Conservation (phyloP, 2,113 vertebrate species). For the Todiramphus chloris region DNA sequence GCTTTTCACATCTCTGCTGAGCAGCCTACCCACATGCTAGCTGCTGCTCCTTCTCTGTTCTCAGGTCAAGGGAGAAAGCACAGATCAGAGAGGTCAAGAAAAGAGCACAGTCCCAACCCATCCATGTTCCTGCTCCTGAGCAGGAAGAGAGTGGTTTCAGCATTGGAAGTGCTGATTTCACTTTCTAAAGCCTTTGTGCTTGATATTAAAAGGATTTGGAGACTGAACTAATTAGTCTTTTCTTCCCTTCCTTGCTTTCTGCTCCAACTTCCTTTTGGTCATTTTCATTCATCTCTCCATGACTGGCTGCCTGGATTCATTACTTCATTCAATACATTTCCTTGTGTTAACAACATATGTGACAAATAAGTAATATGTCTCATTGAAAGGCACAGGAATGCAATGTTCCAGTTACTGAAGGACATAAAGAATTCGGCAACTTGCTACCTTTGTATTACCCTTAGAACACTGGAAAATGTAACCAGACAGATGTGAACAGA, state of each 20-base stretch:
- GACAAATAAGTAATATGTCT: constrained; percentile 78
- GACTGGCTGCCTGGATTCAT: constrained; percentile 73
- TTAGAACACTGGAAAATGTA: constrained; percentile 45
- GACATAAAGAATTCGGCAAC: constrained; percentile 69
- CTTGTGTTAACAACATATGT: constrained; percentile 75
- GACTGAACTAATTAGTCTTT: constrained; percentile 26
- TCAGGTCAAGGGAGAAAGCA: neutral
- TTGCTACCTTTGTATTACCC: constrained; percentile 46
- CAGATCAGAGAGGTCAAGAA: constrained; percentile 1
- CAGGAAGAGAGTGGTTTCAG: neutral
- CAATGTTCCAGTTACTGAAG: constrained; percentile 72
- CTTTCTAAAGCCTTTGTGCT: constrained; percentile 35
- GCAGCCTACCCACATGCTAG: neutral
- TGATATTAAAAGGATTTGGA: constrained; percentile 38
- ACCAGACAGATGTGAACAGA: constrained; percentile 11
- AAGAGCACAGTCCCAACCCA: neutral
- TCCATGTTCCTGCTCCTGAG: neutral
- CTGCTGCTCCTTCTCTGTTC: neutral
- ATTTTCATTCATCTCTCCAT: constrained; percentile 71
- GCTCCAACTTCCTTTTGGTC: constrained; percentile 66
- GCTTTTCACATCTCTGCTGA: constrained; percentile 11
- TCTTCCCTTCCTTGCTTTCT: constrained; percentile 37
- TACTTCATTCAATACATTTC: constrained; percentile 71
- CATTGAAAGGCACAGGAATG: constrained; percentile 73
- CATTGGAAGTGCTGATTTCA: neutral